A percentile compares a stretch with the other conserved stretches of the same genome.
Evolutionary conservation across 2,113 vertebrate genomes (phyloP).

Genomic region (Puffinus mauretanicus): DNA sequence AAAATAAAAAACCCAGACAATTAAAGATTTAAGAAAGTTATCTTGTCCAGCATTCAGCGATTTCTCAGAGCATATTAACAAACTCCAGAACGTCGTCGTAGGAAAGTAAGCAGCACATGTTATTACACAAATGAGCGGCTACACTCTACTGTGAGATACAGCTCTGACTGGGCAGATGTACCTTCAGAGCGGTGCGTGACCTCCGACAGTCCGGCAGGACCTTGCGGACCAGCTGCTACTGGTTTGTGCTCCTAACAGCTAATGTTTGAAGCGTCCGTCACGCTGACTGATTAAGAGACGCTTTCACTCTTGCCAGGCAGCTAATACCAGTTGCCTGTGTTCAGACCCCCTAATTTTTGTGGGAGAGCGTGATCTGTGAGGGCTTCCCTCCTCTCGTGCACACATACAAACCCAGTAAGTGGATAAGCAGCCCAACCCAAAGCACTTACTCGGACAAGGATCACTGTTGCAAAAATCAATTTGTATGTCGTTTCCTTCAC

Average conservation of each 20-base stretch:
- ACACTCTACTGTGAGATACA: neutral
- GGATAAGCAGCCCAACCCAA: fast-evolving
- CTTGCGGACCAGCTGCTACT: neutral
- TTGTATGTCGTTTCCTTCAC: constrained; percentile 88
- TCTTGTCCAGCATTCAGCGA: neutral
- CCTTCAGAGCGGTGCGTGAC: neutral
- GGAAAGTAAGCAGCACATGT: neutral
- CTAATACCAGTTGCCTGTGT: neutral
- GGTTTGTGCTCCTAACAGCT: neutral
- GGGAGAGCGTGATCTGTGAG: neutral
- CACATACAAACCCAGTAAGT: fast-evolving
- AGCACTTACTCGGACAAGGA: constrained; percentile 87
- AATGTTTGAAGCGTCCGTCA: neutral
- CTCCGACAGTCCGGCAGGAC: neutral
- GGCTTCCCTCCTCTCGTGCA: neutral
- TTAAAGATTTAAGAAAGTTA: neutral
- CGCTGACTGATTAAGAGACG: neutral
- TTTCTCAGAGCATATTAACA: neutral
- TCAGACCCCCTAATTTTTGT: neutral
- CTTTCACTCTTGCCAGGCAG: neutral
- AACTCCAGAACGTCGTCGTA: fast-evolving
- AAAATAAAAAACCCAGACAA: neutral
- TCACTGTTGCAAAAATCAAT: constrained; percentile 93
- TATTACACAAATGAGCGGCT: neutral
- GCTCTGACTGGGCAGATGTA: no score